Percentiles rank a stretch among this genome's conserved stretches.
Conservation (phyloP, 2,113 vertebrate genomes). For the Hiodon tergisus region DNA sequence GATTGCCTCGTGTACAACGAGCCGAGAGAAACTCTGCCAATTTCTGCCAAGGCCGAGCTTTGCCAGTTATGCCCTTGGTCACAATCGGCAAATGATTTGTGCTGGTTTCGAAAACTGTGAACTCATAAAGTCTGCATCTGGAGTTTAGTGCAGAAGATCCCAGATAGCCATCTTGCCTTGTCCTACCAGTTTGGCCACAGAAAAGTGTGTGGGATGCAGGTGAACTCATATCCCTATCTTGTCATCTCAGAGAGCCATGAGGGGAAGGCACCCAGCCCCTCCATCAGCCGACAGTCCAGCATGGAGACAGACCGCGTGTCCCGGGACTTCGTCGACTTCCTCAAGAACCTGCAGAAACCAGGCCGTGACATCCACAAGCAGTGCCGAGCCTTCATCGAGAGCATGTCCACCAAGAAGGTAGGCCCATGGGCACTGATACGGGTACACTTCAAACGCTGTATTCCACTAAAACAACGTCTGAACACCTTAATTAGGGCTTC, state of each 20-base stretch:
- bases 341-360: slow-evolving; percentile 82
- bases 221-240: neutral
- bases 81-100: too few relatives aligned
- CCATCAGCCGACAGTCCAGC: slow-evolving; percentile 80
- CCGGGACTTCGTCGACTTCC: slow-evolving; percentile 86
- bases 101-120: too few relatives aligned
- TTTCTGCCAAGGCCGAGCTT: too few relatives aligned
- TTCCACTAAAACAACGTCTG: too few relatives aligned
- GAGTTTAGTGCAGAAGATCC: too few relatives aligned
- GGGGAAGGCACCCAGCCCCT: slow-evolving; percentile 79
- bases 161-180: too few relatives aligned
- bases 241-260: slow-evolving; percentile 75
- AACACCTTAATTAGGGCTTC: too few relatives aligned
- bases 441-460: neutral
- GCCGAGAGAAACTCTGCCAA: too few relatives aligned
- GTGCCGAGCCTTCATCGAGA: slow-evolving; percentile 77
- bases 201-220: neutral
- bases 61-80: too few relatives aligned
- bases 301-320: slow-evolving; percentile 85
- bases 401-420: slow-evolving; percentile 87
- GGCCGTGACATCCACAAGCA: slow-evolving; percentile 92
- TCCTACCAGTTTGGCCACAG: neutral
- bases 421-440: neutral
- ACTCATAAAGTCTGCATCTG: too few relatives aligned
- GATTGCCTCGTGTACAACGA: too few relatives aligned